These are phyloP conservation scores for Todiramphus saurophagus DNA, from an alignment of 2,113 vertebrate genomes.

Conservation along the genomic window DNA sequence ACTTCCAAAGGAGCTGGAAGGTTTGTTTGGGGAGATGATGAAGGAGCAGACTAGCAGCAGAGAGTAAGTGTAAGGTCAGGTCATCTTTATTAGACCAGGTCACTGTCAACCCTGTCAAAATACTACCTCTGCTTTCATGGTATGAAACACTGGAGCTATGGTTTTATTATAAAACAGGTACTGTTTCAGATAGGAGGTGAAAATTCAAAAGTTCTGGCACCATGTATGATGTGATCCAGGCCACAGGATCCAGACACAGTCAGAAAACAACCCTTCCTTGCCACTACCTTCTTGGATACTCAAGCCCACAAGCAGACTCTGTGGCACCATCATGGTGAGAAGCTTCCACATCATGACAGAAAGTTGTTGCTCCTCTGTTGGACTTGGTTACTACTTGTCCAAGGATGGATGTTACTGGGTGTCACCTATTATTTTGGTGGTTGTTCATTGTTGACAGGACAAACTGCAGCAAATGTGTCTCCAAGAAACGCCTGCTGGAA, in stretches of 20 bases:
- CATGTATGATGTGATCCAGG: background rate
- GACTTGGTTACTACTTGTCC: background rate
- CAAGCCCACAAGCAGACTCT: background rate
- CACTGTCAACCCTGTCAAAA: background rate
- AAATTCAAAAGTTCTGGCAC: background rate
- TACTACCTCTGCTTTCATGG: background rate
- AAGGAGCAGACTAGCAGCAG: background rate
- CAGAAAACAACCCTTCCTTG: background rate
- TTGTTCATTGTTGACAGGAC: background rate
- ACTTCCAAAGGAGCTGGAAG: background rate
- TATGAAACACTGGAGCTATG: background rate
- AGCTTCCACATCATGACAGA: background rate
- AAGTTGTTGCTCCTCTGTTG: background rate
- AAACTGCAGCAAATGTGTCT: background rate
- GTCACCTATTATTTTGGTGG: background rate
- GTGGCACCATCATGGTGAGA: background rate
- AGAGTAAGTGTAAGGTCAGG: background rate
- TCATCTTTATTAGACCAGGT: background rate
- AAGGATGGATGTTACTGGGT: background rate
- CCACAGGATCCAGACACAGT: rapidly evolving
- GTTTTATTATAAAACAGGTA: background rate
- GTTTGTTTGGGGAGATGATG: background rate
- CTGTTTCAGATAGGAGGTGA: background rate
- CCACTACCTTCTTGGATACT: background rate
- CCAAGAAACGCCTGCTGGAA: background rate